Evolutionary conservation across 2,888 invertebrate species (phyloP), one percentile per base, ranked within the genome.

Genomic region (Gandaritis pyraliata): DNA sequence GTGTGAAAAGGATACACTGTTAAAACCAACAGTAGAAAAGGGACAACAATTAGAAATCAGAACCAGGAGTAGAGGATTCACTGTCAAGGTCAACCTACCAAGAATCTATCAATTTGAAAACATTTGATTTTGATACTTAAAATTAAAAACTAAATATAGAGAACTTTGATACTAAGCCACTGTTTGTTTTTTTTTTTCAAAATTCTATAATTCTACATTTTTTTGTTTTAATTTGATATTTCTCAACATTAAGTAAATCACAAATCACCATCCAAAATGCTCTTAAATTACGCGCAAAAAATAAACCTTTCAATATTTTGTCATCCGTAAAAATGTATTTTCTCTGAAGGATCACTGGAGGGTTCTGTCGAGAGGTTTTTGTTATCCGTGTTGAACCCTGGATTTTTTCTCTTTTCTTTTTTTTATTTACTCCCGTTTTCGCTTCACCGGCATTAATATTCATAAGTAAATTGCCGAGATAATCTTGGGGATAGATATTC

Each of bases 241-340:
- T 23, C 12, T n/a, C 2, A 1, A 46, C 11, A 23, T 11, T 23
- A 18, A 12, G 23, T 23, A 23, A 16, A 16, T 8, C 29, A 33
- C 5, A 33, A 33, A 33, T 10, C 33, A 33, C 33, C 33, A 33
- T 33, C 33, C 0, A 10, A 33, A 33, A 33, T 33, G 6, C 33
- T 33, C 16, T 2, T 11, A 43, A 43, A 43, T 16, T 10, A 10
- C 87, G 81, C 78, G 83, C 83, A 79, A 82, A 86, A 88, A 87
- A 88, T 85, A 81, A 78, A 78, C 81, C 87, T 86, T 87, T 89
- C 85, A 81, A n/a, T 85, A 85, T 88, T 82, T 79, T 82, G 87
- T 86, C 90, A 89, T 88, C 87, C 89, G 84, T 85, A 87, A 87
- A n/a, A 88, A 91, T 88, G 86, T 88, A 87, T 88, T 89, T 88